phyloP scores from a whole-genome alignment of 1,140 invertebrate genomes.

The Rhagoletis pomonella region DNA sequence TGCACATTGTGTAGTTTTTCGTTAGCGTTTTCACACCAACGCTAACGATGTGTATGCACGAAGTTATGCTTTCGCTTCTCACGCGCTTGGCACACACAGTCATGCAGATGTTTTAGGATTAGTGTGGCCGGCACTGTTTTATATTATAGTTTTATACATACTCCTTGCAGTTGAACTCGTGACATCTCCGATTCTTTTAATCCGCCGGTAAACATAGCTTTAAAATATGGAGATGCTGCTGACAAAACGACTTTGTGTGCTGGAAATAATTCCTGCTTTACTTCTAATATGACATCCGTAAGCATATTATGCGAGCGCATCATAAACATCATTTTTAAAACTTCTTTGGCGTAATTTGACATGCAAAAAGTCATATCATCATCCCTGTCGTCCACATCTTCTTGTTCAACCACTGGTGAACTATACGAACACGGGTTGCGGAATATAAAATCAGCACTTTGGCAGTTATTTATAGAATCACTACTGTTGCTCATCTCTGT shows the following conservation, averaged over 20 bases:
- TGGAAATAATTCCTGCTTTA: conserved; percentile 88
- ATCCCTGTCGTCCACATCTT: conserved; percentile 70
- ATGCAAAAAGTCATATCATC: conserved; percentile 90
- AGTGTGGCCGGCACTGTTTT: too few species aligned
- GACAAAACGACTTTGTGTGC: conserved; percentile 94
- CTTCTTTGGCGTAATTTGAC: conserved; percentile 88
- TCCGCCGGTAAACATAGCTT: conserved; percentile 95
- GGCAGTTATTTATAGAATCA: conserved; percentile 11
- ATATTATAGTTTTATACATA: conserved; percentile 71
- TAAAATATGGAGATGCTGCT: conserved; percentile 95
- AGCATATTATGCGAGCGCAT: conserved; percentile 92
- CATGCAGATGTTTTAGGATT: too few species aligned
- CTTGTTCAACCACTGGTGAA: conserved; percentile 55
- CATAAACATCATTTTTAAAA: conserved; percentile 92
- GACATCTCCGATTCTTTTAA: conserved; percentile 91
- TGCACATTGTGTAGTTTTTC: too few species aligned
- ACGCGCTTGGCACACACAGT: too few species aligned
- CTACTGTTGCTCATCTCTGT: conserved; percentile 64
- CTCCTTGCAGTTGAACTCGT: conserved; percentile 88
- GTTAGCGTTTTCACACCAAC: too few species aligned
- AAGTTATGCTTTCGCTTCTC: too few species aligned
- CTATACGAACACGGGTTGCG: conserved; percentile 4
- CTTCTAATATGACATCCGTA: conserved; percentile 91
- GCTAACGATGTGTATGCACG: too few species aligned
- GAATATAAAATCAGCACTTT: conserved; percentile 48